These are phyloP conservation scores for Clostera curtula DNA, from an alignment of 2,888 invertebrate species.

Conservation along the genomic window DNA sequence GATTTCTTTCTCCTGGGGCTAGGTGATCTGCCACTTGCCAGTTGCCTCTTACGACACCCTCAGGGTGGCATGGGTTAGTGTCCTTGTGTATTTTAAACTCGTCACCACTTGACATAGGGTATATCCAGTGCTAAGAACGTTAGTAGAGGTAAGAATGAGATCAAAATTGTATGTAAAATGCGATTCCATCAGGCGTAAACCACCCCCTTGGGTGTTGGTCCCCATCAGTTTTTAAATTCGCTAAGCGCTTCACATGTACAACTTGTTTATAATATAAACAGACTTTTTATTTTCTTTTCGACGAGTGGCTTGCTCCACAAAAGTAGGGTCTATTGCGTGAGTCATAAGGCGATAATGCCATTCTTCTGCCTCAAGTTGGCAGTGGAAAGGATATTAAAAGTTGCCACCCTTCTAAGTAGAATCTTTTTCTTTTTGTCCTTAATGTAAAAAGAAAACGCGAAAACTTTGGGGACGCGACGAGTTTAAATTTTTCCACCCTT, in stretches of 20 bases:
- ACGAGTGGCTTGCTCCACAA: constrained; percentile 11
- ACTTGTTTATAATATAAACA: constrained; percentile 49
- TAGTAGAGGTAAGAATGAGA: no score
- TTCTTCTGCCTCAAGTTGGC: constrained; percentile 16
- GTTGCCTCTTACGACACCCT: no score
- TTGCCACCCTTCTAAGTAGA: constrained; percentile 71
- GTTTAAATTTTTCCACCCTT: constrained; percentile 60
- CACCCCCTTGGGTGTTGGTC: constrained; percentile 32
- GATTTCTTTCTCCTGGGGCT: no score
- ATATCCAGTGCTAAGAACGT: no score
- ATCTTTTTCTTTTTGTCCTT: constrained; percentile 58
- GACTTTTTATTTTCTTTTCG: constrained; percentile 40
- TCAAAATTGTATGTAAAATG: no score
- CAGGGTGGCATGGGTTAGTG: no score
- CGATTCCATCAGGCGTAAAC: constrained; percentile 31
- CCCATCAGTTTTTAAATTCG: constrained; percentile 56
- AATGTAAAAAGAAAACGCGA: constrained; percentile 71
- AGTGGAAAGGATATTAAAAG: constrained; percentile 59
- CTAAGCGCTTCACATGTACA: constrained; percentile 52
- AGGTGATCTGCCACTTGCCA: no score
- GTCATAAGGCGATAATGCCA: constrained; percentile 5
- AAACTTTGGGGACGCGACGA: constrained; percentile 57
- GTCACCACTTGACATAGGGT: no score
- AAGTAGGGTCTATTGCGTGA: constrained; percentile 13
- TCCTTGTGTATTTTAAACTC: no score